Evolutionary conservation across 2,113 vertebrate genomes (phyloP), one percentile per base, ranked within the genome.

Genomic region (Proteles cristata): DNA sequence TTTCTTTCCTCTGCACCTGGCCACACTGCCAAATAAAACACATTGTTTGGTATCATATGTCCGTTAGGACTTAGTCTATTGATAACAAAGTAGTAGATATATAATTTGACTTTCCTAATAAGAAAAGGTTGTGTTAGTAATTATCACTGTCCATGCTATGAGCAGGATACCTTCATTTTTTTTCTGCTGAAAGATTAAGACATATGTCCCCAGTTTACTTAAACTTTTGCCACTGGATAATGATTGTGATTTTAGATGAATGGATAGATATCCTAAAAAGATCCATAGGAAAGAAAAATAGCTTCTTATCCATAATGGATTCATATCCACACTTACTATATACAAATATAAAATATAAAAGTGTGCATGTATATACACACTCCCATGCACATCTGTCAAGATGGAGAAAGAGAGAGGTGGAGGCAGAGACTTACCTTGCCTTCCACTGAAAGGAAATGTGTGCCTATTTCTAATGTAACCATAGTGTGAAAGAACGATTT

Each of bases 331-430:
- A 39, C n/a, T 66, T 81, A 33, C 15, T 65, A 61, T 21, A 73
- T 12, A 45, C 14, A 88, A 55, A 73, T 26, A 81, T 28, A 85
- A 88, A 55, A 73, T 26, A 81, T 33, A 85, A 66, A 39, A n/a
- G 3, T 6, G 8, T 31, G 0, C 2, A 5, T 3, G 19, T 23
- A 58, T 16, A 21, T 4, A 1, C n/a, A 45, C 3, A 69, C 1
- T 25, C 7, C 39, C 9, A 39, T 25, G 84, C 21, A 31, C 31
- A 71, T 10, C 10, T 8, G 43, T 2, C 28, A 48, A 71, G 23
- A 43, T 35, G 9, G 45, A 50, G 21, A 35, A 21, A 58, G 23
- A 15, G 11, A 43, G 5, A 85, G 15, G 8, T 21, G 10, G 16
- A 80, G 11, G 28, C 1, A 53, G 15, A 68, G 33, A 19, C 12